Evolutionary conservation across 2,888 invertebrate species (phyloP).

Genomic region (Stenodema calcarata): DNA sequence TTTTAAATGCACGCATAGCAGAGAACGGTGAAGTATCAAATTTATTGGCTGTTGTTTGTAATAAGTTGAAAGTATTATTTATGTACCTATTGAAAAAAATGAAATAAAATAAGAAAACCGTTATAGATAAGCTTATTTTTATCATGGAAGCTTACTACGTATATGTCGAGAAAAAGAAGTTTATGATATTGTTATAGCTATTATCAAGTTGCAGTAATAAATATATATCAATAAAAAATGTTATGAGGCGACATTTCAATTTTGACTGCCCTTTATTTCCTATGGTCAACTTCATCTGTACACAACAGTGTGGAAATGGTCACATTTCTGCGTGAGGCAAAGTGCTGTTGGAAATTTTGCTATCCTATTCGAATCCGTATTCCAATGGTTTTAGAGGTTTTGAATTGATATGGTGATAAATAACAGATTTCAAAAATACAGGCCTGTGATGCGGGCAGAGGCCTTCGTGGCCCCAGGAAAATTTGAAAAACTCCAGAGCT

Average conservation of each 20-base stretch:
- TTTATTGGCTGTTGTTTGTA: slow-evolving; percentile 52
- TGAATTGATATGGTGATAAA: too few species aligned
- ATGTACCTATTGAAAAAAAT: slow-evolving; percentile 49
- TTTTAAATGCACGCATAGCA: slow-evolving; percentile 53
- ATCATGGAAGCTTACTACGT: slow-evolving; percentile 35
- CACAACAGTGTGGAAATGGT: too few species aligned
- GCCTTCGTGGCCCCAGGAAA: too few species aligned
- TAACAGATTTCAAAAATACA: too few species aligned
- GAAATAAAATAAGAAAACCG: not conserved
- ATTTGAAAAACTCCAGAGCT: too few species aligned
- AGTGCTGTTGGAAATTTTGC: too few species aligned
- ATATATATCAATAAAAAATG: slow-evolving; percentile 12
- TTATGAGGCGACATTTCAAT: not conserved
- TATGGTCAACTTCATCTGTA: too few species aligned
- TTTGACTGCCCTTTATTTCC: too few species aligned
- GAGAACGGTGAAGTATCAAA: slow-evolving; percentile 47
- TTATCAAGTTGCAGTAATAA: slow-evolving; percentile 30
- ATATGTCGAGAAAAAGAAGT: slow-evolving; percentile 26
- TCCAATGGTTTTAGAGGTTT: too few species aligned
- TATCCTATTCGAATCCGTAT: too few species aligned
- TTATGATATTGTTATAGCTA: slow-evolving; percentile 40
- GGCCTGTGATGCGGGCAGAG: too few species aligned
- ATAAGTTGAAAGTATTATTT: slow-evolving; percentile 53
- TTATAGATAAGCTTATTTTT: slow-evolving; percentile 47
- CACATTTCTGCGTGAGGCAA: too few species aligned